Conservation (phyloP, 1,140 invertebrate species). For the Neotoxoptera formosana region DNA sequence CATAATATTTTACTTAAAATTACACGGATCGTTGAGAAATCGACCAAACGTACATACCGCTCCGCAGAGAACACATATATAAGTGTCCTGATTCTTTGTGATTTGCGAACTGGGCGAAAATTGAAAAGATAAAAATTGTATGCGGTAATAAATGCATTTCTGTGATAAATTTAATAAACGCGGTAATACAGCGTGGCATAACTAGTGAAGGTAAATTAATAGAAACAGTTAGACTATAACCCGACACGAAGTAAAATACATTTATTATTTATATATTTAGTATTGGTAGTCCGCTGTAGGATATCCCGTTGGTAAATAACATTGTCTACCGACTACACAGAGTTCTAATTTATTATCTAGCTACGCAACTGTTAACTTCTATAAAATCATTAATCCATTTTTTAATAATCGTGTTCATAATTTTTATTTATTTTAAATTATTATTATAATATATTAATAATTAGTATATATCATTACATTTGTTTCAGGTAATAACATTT, state of each 20-base stretch:
- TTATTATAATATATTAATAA: too few relatives aligned
- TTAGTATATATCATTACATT: neutral
- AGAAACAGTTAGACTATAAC: neutral
- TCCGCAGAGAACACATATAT: neutral
- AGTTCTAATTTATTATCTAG: neutral
- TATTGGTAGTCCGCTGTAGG: neutral
- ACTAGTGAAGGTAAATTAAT: neutral
- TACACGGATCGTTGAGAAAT: neutral
- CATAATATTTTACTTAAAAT: neutral
- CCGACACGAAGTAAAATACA: neutral
- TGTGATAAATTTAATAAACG: slow-evolving; percentile 7
- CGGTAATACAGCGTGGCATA: neutral
- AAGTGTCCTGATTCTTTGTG: neutral
- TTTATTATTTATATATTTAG: neutral
- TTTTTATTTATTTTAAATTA: neutral
- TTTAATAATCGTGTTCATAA: neutral
- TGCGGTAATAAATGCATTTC: neutral
- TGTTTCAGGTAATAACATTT: neutral
- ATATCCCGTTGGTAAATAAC: neutral
- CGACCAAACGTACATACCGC: neutral
- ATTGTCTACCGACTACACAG: neutral
- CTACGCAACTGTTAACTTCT: neutral
- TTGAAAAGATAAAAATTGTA: neutral
- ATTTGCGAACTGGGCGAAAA: neutral
- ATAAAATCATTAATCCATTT: neutral